A percentile compares a stretch with the other conserved stretches of the same genome.
phyloP scores from a whole-genome alignment of 2,888 invertebrate genomes.

The Formica aserva region DNA sequence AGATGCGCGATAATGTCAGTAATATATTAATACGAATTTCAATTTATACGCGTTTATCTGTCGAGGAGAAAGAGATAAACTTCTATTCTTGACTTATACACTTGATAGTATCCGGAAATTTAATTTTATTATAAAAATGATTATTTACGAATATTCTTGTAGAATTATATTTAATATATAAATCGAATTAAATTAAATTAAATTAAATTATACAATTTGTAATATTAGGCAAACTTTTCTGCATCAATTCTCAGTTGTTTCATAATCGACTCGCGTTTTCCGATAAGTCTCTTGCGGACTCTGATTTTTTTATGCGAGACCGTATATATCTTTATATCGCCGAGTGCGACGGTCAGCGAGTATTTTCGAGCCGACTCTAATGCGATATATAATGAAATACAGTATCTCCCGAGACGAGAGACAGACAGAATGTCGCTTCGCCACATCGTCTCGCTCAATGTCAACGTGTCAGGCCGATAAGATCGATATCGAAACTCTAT shows the following conservation, averaged over 20 bases:
- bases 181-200: too few species aligned
- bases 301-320: not conserved
- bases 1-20: constrained; percentile 33
- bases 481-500: constrained; percentile 47
- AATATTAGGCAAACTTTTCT: not conserved
- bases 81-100: not conserved
- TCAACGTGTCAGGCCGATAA: constrained; percentile 31
- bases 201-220: not conserved
- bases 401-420: not conserved
- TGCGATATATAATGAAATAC: constrained; percentile 15
- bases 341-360: not conserved
- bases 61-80: not conserved
- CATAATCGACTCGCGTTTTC: not conserved
- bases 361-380: not conserved
- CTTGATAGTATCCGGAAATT: not conserved
- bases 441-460: constrained; percentile 30
- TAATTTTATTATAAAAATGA: not conserved
- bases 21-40: constrained; percentile 41
- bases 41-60: constrained; percentile 10
- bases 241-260: not conserved
- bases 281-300: not conserved
- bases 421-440: not conserved
- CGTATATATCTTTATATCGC: not conserved
- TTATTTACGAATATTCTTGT: not conserved
- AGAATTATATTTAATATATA: too few species aligned